Evolutionary conservation across 53 echinoderm and acorn worm species (phyloP).

Genomic region (Patiria pectinifera): DNA sequence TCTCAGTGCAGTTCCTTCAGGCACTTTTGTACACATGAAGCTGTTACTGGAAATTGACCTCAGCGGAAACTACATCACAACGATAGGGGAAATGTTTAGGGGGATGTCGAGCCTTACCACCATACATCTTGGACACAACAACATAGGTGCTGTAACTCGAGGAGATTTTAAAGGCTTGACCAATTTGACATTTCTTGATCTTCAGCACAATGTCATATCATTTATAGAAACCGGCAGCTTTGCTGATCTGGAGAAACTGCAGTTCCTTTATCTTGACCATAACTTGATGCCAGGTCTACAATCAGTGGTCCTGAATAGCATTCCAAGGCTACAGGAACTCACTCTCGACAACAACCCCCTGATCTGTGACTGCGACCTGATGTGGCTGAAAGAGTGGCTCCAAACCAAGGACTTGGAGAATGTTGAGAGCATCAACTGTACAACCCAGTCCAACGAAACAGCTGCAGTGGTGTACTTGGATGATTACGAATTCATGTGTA

Average conservation of each 20-base stretch:
- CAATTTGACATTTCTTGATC: conserved; percentile 44
- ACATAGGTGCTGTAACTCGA: conserved; percentile 2
- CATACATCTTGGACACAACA: conserved; percentile 33
- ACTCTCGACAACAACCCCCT: conserved; percentile 53
- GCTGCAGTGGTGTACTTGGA: conserved; percentile 40
- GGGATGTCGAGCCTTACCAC: conserved; percentile 1
- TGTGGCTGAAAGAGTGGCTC: conserved; percentile 72
- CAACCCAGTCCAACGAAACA: conserved; percentile 36
- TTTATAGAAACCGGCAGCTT: conserved; percentile 30
- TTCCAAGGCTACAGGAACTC: not conserved
- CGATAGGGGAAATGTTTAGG: conserved; percentile 25
- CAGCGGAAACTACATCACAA: not conserved
- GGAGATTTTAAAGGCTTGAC: conserved; percentile 27
- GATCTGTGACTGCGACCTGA: conserved; percentile 57
- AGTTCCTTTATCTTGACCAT: conserved; percentile 52
- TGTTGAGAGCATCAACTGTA: conserved; percentile 35
- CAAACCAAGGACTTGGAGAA: not conserved
- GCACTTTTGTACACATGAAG: conserved; percentile 21
- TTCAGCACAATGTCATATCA: conserved; percentile 33
- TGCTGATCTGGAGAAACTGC: conserved; percentile 25
- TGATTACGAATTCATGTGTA: conserved; percentile 43
- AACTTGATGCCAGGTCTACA: conserved; percentile 37
- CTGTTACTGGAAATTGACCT: conserved; percentile 30
- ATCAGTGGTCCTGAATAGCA: conserved; percentile 30
- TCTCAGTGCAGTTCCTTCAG: not conserved